phyloP scores from a whole-genome alignment of 2,888 invertebrate genomes.

The Pachydiplax longipennis region DNA sequence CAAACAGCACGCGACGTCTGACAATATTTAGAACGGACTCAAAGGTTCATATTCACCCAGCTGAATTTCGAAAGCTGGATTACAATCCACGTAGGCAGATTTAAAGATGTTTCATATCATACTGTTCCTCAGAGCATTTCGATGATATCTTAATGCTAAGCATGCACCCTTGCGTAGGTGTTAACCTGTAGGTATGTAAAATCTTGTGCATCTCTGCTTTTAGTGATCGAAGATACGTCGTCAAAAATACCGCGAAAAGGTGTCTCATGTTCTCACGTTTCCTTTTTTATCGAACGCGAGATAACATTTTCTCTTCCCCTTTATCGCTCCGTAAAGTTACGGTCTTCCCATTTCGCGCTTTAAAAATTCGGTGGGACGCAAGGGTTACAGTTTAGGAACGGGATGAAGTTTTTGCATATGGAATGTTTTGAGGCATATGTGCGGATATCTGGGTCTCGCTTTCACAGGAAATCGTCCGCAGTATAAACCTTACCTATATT shows the following conservation, averaged over 20 bases:
- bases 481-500: too few species aligned
- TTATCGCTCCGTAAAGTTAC: background rate
- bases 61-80: too few species aligned
- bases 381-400: background rate
- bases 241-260: background rate
- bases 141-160: too few species aligned
- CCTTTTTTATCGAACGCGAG: background rate
- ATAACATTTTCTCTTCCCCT: background rate
- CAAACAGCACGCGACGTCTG: too few species aligned
- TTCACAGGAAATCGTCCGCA: background rate
- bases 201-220: background rate
- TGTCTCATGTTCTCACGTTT: background rate
- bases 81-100: too few species aligned
- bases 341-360: background rate
- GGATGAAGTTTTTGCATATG: background rate
- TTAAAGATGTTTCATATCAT: too few species aligned
- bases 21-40: too few species aligned
- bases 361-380: background rate
- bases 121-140: too few species aligned
- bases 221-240: background rate
- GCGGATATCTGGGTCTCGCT: background rate
- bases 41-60: too few species aligned
- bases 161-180: too few species aligned
- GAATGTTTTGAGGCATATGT: background rate
- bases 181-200: too few species aligned